A percentile compares a stretch with the other conserved stretches of the same genome.
These are phyloP conservation scores for Drosophila robusta DNA, from an alignment of 2,888 invertebrate genomes.

Conservation along the genomic window DNA sequence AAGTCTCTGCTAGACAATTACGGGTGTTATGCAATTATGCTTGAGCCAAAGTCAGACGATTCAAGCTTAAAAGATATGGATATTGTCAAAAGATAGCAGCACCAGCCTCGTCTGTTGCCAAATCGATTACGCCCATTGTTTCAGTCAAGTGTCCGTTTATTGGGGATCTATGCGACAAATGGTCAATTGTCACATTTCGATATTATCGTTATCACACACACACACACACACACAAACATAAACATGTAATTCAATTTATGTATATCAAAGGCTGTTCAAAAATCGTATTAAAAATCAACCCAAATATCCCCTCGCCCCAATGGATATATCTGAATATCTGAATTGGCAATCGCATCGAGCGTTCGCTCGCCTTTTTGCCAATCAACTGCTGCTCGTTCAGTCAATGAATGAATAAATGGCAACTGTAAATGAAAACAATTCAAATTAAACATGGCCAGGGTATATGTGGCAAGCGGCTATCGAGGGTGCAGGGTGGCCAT, in stretches of 20 bases:
- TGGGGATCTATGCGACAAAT: slow-evolving; percentile 19
- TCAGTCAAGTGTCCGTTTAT: slow-evolving; percentile 10
- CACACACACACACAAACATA: slow-evolving; percentile 3
- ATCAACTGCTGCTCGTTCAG: slow-evolving; percentile 65
- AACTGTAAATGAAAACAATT: slow-evolving; percentile 81
- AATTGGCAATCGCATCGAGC: slow-evolving; percentile 14
- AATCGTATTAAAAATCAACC: slow-evolving; percentile 45
- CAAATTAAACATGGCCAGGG: slow-evolving; percentile 73
- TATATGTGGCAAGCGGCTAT: not conserved
- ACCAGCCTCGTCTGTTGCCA: not conserved
- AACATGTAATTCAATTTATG: slow-evolving; percentile 61
- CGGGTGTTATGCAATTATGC: no score
- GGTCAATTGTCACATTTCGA: slow-evolving; percentile 18
- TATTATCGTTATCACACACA: slow-evolving; percentile 14
- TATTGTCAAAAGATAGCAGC: no score
- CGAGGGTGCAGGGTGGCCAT: slow-evolving; percentile 32
- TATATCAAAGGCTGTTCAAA: slow-evolving; percentile 50
- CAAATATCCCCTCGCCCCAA: not conserved
- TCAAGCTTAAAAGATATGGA: no score
- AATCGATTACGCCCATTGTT: slow-evolving; percentile 1
- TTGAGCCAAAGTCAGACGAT: no score
- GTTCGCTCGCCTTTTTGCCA: slow-evolving; percentile 54
- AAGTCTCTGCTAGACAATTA: no score
- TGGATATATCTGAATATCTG: slow-evolving; percentile 6
- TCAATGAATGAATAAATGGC: slow-evolving; percentile 75